Base-by-base conservation (phyloP, 1,140 invertebrate species). In the Notospermus geniculatus region DNA sequence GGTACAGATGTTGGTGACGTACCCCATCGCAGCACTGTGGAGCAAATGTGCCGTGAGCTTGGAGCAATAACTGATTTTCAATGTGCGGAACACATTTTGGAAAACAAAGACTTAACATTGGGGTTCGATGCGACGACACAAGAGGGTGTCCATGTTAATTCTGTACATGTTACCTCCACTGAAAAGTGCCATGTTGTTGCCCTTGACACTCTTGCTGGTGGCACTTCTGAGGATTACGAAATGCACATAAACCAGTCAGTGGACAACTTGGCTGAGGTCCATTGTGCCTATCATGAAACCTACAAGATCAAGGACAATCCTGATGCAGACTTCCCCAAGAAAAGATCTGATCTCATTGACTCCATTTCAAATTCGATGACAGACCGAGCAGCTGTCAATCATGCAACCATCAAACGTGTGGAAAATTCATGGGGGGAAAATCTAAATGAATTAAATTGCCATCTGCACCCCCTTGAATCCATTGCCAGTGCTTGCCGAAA, bases 121-220 rank as follows among this genome's bases (percentile, higher is more conserved):
- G 54, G 54, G 9, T 55, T 55, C 30, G 54, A 55, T 30, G 54
- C 22, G 15, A 55, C 54, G 17, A 29, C 54, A 7, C 54, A 55
- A 22, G 54, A 27, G n/a, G n/a, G n/a, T n/a, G n/a, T n/a, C n/a
- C 59, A 60, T 27, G 25, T 60, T 17, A 62, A 62, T 43, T 28
- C 32, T 27, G 57, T 62, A 19, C 60, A 62, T 57, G 5, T 62
- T 45, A 62, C 60, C 1, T 41, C 60, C 22, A 62, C 55, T 17
- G 50, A 62, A 2, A 25, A 41, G 9, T 57, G 53, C 19, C 11
- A 43, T 27, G 30, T 43, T 2, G 32, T 46, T 30, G 52, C 60
- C 13, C 11, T 62, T 39, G 54, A 62, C 57, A 54, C 54, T 50
- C 41, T 64, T 1, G 1, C 45, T 2, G 58, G 63, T 50, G 63